Percentiles rank a stretch among this genome's conserved stretches.
These are phyloP conservation scores for Aspidoscelis tigris DNA, from an alignment of 2,113 vertebrate genomes.

Conservation along the genomic window DNA sequence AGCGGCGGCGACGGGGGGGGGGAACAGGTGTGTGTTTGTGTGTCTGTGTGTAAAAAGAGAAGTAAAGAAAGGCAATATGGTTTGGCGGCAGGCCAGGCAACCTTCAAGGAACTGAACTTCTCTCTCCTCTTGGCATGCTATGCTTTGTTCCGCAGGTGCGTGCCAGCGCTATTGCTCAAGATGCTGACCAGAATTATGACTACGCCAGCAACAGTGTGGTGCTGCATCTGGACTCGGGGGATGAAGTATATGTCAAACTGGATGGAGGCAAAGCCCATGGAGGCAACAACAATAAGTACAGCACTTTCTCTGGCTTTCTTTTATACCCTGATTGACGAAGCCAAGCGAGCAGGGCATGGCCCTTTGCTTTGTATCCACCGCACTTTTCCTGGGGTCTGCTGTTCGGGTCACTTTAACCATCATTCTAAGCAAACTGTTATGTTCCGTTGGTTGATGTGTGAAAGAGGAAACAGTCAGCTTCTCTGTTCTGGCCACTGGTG, in stretches of 20 bases:
- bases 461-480: conserved; percentile 29
- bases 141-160: conserved; percentile 79
- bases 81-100: not conserved
- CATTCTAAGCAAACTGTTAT: conserved; percentile 44
- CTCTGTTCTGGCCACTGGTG: not conserved
- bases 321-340: conserved; percentile 87
- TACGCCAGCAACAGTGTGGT: conserved; percentile 96
- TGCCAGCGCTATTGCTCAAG: conserved; percentile 93
- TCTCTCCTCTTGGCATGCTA: not conserved
- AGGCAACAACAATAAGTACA: conserved; percentile 97
- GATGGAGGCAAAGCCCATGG: conserved; percentile 94
- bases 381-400: conserved; percentile 16
- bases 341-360: conserved; percentile 17
- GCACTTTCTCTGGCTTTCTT: conserved; percentile 97
- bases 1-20: too few species aligned
- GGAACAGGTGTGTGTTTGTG: too few species aligned
- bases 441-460: conserved; percentile 24
- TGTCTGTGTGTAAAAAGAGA: too few species aligned
- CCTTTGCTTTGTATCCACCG: conserved; percentile 7
- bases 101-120: conserved; percentile 19
- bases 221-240: conserved; percentile 91
- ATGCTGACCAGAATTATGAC: conserved; percentile 95
- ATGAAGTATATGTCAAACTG: conserved; percentile 93
- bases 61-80: not conserved
- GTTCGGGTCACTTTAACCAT: conserved; percentile 51